These are phyloP conservation scores for Botia kubotai DNA, from an alignment of 2,797 vertebrate genomes.

Conservation along the genomic window DNA sequence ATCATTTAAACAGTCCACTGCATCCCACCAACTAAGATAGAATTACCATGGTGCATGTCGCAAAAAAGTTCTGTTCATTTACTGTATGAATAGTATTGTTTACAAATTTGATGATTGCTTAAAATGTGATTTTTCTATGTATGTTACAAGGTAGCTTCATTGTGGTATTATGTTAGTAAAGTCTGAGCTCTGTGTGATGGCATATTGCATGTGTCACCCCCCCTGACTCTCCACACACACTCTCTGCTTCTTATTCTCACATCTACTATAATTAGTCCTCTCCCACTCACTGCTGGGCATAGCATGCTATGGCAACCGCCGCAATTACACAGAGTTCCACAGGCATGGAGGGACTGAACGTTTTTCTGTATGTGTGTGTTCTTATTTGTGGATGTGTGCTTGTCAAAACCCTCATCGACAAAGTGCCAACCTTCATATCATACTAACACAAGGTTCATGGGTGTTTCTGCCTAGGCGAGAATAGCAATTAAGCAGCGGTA, in stretches of 20 bases:
- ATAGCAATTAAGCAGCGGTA: constrained; percentile 47
- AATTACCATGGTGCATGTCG: too few species aligned
- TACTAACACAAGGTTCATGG: constrained; percentile 21
- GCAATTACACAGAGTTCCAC: constrained; percentile 62
- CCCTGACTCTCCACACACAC: constrained; percentile 7
- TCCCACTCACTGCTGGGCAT: constrained; percentile 56
- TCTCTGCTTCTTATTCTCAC: constrained; percentile 55
- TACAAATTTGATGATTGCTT: too few species aligned
- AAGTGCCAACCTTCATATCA: constrained; percentile 48
- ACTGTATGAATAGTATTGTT: too few species aligned
- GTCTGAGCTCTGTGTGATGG: constrained; percentile 39
- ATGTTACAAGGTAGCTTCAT: constrained; percentile 44
- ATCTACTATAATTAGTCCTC: constrained; percentile 68
- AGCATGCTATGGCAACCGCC: constrained; percentile 66
- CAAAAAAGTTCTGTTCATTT: too few species aligned
- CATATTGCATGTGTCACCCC: constrained; percentile 48
- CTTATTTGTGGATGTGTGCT: constrained; percentile 29
- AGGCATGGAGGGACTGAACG: constrained; percentile 17
- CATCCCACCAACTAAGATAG: too few species aligned
- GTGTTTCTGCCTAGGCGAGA: constrained; percentile 35
- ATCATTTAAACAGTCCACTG: too few species aligned
- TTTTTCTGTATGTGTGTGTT: constrained; percentile 7
- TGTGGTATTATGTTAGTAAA: constrained; percentile 27
- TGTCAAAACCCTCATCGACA: constrained; percentile 46
- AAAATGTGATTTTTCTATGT: background rate